phyloP scores from a whole-genome alignment of 2,113 vertebrate species.

The Leptobrachium leishanense region DNA sequence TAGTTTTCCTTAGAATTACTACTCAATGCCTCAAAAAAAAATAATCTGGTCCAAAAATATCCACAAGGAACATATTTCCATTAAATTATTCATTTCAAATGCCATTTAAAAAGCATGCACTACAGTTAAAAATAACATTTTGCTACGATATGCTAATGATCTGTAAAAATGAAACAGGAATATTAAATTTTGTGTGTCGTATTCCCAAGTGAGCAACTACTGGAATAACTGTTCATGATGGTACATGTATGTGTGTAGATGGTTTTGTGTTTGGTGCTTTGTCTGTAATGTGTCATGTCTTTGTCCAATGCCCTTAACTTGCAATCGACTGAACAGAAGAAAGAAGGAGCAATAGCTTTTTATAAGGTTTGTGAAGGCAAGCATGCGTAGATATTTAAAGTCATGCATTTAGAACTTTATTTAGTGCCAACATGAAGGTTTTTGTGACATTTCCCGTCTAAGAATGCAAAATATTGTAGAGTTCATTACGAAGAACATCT shows the following conservation, averaged over 20 bases:
- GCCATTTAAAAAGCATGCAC: not conserved
- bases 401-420: slow-evolving; percentile 14
- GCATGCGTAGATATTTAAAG: slow-evolving; percentile 58
- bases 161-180: slow-evolving; percentile 49
- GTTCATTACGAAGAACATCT: too few species aligned
- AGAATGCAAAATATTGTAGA: not conserved
- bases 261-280: slow-evolving; percentile 62
- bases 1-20: too few species aligned
- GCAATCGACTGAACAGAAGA: slow-evolving; percentile 85
- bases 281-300: slow-evolving; percentile 82
- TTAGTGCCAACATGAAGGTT: slow-evolving; percentile 24
- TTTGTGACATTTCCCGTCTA: slow-evolving; percentile 36
- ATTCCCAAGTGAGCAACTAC: slow-evolving; percentile 41
- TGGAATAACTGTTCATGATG: slow-evolving; percentile 52
- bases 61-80: not conserved
- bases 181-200: slow-evolving; percentile 51
- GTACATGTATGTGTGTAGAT: slow-evolving; percentile 50
- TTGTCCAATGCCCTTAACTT: slow-evolving; percentile 71
- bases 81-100: not conserved
- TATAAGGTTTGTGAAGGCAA: slow-evolving; percentile 93
- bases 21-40: not conserved
- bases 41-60: not conserved
- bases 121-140: not conserved
- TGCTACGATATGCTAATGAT: slow-evolving; percentile 57
- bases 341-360: slow-evolving; percentile 96